Evolutionary conservation across 2,797 vertebrate species (phyloP).

Genomic region (Kryptolebias ocellatus): DNA sequence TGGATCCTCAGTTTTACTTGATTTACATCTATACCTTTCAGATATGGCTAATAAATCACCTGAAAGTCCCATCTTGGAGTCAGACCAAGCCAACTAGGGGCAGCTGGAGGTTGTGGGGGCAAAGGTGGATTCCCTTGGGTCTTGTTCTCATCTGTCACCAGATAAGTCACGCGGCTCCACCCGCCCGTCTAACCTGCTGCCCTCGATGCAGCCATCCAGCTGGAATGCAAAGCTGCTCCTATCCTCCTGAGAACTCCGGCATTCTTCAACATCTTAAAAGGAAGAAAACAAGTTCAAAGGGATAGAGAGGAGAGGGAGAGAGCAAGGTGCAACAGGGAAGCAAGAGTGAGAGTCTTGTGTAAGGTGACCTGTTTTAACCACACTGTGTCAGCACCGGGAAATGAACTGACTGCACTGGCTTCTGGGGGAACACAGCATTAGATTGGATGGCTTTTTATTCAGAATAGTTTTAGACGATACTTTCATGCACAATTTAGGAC

Average conservation of each 20-base stretch:
- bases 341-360: no score
- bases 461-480: no score
- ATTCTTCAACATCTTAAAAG: conserved; percentile 48
- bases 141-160: conserved; percentile 50
- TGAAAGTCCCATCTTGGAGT: not conserved
- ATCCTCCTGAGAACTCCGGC: conserved; percentile 27
- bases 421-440: no score
- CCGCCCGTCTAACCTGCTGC: conserved; percentile 32
- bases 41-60: not conserved
- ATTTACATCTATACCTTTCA: no score
- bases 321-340: no score
- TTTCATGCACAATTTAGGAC: no score
- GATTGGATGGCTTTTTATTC: no score
- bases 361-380: no score
- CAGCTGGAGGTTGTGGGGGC: conserved; percentile 1
- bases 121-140: conserved; percentile 36
- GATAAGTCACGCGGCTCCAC: conserved; percentile 36
- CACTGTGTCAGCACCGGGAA: no score
- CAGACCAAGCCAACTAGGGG: not conserved
- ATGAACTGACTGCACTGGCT: no score
- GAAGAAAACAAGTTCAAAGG: conserved; percentile 28
- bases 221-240: conserved; percentile 47
- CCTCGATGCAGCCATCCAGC: conserved; percentile 13
- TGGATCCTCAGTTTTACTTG: no score
- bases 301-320: not conserved